Evolutionary conservation across 2,113 vertebrate species (phyloP).

Genomic region (Elachura formosa): DNA sequence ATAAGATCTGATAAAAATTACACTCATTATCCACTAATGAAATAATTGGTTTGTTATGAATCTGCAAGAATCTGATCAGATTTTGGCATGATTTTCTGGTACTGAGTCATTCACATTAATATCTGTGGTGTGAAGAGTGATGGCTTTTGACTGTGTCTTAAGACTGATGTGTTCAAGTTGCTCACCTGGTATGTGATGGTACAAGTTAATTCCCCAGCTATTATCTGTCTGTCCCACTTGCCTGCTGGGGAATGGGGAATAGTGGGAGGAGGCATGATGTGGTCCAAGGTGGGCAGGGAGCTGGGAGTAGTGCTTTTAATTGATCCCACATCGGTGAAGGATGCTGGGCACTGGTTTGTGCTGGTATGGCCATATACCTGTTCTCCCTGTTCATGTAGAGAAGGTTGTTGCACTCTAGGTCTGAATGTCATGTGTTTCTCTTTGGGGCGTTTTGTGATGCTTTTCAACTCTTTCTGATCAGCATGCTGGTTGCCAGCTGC

Average conservation of each 20-base stretch:
- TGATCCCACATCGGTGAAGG: not conserved
- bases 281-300: not conserved
- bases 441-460: not conserved
- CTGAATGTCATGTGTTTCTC: rapidly evolving
- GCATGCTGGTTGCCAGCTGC: not conserved
- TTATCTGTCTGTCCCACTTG: not conserved
- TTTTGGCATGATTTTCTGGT: slow-evolving; percentile 4
- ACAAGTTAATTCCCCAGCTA: not conserved
- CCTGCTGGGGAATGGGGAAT: not conserved
- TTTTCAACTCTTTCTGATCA: not conserved
- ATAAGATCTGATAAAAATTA: slow-evolving; percentile 11
- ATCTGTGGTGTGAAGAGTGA: not conserved
- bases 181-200: not conserved
- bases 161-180: not conserved
- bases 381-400: rapidly evolving
- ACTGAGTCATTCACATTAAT: not conserved
- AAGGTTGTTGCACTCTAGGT: not conserved
- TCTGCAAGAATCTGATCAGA: not conserved
- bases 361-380: not conserved
- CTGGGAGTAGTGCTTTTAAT: not conserved
- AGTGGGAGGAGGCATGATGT: not conserved
- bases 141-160: not conserved
- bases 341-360: not conserved
- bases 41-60: slow-evolving; percentile 43
- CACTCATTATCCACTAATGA: slow-evolving; percentile 21